Base-by-base conservation (phyloP, 2,797 vertebrate genomes). In the Oreortyx pictus region DNA sequence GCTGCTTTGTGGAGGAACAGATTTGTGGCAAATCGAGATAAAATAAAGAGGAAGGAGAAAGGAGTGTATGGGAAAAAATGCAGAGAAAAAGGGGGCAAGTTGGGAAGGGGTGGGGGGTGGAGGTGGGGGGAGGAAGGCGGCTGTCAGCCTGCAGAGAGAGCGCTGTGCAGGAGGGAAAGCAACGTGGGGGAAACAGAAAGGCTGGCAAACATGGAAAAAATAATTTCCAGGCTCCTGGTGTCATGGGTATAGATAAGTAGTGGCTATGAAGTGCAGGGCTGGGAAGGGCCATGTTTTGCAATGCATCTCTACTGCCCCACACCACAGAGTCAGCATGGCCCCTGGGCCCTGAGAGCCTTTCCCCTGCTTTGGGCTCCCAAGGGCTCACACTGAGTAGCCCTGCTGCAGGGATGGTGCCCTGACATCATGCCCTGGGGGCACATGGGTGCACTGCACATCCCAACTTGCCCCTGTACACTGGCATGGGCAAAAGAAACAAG, bases 21-120 rank as follows among this genome's bases (percentile, higher is more conserved):
- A 97, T 97, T 92, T 96, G 97, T 97, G 97, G 97, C 96, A 97
- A 96, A 97, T 96, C 94, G 97, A 97, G 97, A 97, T 97, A 97
- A 97, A 97, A 97, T 97, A 95, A 97, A 97, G 95, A 97, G 92
- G 96, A 96, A 94, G 84, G 93, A 96, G 95, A 95, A 92, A 91
- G 89, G 92, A 93, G 93, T n/a, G 92, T 29, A 64, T 84, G 47
- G 54, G 9, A 22, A 4, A 13, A 35, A 54, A 43, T 29, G 3
- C 22, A n/a, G 29, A 27, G 35, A 46, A 47, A 84, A 83, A 88
- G 3, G 27, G 31, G 39, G 65, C 17, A 61, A 76, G 47, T 47
- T 76, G 74, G 59, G 86, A 39, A 25, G 73, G 66, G 75, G 76
- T 78, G 52, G 79, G 56, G 46, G 81, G 61, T 50, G 59, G 73